Percentiles rank a stretch among this genome's conserved stretches.
These are phyloP conservation scores for Iselma pallidipennis DNA, from an alignment of 2,888 invertebrate genomes.

Conservation along the genomic window DNA sequence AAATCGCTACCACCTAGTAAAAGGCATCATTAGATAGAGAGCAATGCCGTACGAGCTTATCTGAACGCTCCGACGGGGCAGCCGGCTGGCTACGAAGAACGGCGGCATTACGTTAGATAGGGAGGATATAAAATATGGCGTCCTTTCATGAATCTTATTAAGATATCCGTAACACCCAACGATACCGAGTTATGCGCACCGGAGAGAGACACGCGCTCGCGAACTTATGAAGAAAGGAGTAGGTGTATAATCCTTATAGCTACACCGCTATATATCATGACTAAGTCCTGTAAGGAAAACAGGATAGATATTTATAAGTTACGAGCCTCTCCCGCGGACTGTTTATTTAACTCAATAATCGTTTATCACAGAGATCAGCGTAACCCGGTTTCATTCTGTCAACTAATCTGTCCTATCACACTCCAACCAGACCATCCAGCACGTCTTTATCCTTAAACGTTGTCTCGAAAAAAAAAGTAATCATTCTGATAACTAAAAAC, in stretches of 20 bases:
- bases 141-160: conserved; percentile 84
- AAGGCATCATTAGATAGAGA: conserved; percentile 51
- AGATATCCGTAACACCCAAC: conserved; percentile 70
- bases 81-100: conserved; percentile 40
- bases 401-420: conserved; percentile 28
- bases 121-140: conserved; percentile 79
- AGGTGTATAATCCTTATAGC: conserved; percentile 60
- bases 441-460: not conserved
- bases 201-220: conserved; percentile 50
- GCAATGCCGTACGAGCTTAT: conserved; percentile 48
- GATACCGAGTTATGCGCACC: conserved; percentile 54
- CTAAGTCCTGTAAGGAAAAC: conserved; percentile 59
- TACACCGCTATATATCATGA: conserved; percentile 58
- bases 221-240: conserved; percentile 61
- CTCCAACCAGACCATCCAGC: conserved; percentile 4
- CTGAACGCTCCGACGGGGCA: conserved; percentile 44
- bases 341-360: conserved; percentile 58
- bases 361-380: conserved; percentile 53
- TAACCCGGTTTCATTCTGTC: conserved; percentile 26
- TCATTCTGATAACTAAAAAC: not conserved
- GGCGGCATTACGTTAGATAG: conserved; percentile 56
- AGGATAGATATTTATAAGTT: conserved; percentile 59
- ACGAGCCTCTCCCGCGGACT: conserved; percentile 53
- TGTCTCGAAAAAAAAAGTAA: not conserved
- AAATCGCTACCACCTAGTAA: conserved; percentile 54